Evolutionary conservation across 2,113 vertebrate species (phyloP).

Genomic region (Tenebrosternarchus preto): DNA sequence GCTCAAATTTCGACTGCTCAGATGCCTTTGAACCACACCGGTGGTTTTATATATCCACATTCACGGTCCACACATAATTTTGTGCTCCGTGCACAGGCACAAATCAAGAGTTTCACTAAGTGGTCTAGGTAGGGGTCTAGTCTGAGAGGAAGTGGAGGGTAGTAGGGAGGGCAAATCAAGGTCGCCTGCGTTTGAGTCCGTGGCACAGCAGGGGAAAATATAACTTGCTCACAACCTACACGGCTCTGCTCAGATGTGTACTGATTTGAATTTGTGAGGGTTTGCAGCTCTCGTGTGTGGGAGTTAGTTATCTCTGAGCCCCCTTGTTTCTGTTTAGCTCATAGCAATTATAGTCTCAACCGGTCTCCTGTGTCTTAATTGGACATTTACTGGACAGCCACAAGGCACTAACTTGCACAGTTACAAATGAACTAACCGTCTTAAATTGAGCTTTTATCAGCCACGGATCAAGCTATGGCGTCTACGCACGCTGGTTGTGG

Average conservation of each 20-base stretch:
- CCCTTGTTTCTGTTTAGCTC: slow-evolving; percentile 37
- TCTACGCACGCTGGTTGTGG: neutral
- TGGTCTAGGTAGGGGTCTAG: slow-evolving; percentile 16
- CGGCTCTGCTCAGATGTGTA: slow-evolving; percentile 10
- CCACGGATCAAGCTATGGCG: neutral
- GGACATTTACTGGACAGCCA: slow-evolving; percentile 56
- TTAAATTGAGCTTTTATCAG: neutral
- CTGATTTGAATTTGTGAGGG: neutral
- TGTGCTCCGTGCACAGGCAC: neutral
- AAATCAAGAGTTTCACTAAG: slow-evolving; percentile 26
- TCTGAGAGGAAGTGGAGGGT: slow-evolving; percentile 3
- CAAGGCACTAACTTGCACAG: slow-evolving; percentile 34
- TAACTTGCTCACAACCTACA: slow-evolving; percentile 7
- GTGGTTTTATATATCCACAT: neutral
- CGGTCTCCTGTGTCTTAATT: slow-evolving; percentile 53
- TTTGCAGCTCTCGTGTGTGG: slow-evolving; percentile 47
- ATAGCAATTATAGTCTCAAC: slow-evolving; percentile 55
- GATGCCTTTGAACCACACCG: neutral
- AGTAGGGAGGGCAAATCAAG: neutral
- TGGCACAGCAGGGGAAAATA: slow-evolving; percentile 28
- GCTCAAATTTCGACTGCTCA: neutral
- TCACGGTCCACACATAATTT: neutral
- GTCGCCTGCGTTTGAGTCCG: slow-evolving; percentile 15
- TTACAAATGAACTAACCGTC: neutral
- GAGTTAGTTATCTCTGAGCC: slow-evolving; percentile 44